Base-by-base conservation (phyloP, 2,888 invertebrate genomes). In the Zygogramma bicolorata region DNA sequence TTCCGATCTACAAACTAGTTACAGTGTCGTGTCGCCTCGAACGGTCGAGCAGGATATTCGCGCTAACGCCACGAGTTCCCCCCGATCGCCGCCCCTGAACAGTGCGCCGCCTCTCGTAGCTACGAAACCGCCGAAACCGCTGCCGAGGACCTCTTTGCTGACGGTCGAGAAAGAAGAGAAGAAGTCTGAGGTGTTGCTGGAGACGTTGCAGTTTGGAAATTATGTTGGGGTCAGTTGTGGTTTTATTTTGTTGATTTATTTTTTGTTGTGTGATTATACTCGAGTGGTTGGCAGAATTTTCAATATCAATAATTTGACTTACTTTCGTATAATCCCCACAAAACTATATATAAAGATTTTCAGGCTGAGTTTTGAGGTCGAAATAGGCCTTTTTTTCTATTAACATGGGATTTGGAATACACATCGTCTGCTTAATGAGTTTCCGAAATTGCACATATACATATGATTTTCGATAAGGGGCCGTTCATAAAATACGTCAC, bases 1-100 rank as follows among this genome's bases (percentile, higher is more conserved):
- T 20, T 63, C 75, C 58, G 80, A 81, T 73, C 80, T 80, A 77
- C 77, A 75, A 77, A 78, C 79, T 42, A 80, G 79, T 75, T 80
- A 77, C 73, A 77, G 74, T 71, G 73, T 78, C 59, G 53, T 76
- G 71, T 70, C 76, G 20, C 76, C 79, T 46, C 71, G 13, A n/a
- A 77, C 59, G n/a, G 71, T 74, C 62, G 74, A 79, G n/a, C 70
- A 77, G 53, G 75, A 75, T 68, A 79, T 79, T 78, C 75, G 69
- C 58, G 75, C 68, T 62, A 77, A 76, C 73, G 70, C 38, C 20
- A 10, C 46, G 22, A 46, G 20, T 46, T 46, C 18, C 15, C 62
- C 18, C 25, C 70, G 42, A 31, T 72, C 70, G 53, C 27, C 25
- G 53, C 53, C 53, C 15, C 15, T 18, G 68, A 71, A 78, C 38